These are phyloP conservation scores for Cryptotermes secundus DNA, from an alignment of 1,140 invertebrate genomes.

Conservation along the genomic window DNA sequence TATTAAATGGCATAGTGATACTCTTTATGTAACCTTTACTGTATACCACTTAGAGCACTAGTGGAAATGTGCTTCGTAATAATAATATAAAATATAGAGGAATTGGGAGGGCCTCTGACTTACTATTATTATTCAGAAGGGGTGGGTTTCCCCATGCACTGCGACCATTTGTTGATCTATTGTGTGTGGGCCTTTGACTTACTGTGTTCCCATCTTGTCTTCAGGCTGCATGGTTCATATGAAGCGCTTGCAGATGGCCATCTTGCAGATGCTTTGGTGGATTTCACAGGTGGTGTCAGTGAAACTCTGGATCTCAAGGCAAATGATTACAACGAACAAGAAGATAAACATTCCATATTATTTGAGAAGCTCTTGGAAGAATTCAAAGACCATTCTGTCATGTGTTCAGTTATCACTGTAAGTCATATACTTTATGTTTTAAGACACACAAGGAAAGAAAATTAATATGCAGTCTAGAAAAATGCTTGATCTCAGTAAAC, in stretches of 20 bases:
- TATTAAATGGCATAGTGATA: no score
- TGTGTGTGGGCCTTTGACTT: not conserved
- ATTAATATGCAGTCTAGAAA: not conserved
- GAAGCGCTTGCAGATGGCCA: constrained; percentile 69
- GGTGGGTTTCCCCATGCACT: no score
- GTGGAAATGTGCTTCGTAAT: no score
- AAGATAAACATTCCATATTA: constrained; percentile 24
- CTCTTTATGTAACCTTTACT: no score
- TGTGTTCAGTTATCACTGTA: constrained; percentile 32
- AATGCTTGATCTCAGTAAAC: no score
- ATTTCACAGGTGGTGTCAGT: constrained; percentile 72
- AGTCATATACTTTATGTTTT: constrained; percentile 17
- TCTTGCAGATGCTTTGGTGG: constrained; percentile 69
- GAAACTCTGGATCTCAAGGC: constrained; percentile 52
- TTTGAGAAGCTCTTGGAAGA: constrained; percentile 29
- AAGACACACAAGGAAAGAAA: no score
- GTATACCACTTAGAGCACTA: no score
- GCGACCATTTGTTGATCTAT: no score
- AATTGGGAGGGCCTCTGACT: no score
- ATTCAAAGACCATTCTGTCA: constrained; percentile 30
- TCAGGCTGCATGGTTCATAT: constrained; percentile 63
- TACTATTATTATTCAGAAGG: no score
- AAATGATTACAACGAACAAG: constrained; percentile 22
- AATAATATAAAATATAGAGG: no score
- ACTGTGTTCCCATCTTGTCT: not conserved